Base-by-base conservation (phyloP, 2,113 vertebrate species). In the Chamaetylas fuelleborni region DNA sequence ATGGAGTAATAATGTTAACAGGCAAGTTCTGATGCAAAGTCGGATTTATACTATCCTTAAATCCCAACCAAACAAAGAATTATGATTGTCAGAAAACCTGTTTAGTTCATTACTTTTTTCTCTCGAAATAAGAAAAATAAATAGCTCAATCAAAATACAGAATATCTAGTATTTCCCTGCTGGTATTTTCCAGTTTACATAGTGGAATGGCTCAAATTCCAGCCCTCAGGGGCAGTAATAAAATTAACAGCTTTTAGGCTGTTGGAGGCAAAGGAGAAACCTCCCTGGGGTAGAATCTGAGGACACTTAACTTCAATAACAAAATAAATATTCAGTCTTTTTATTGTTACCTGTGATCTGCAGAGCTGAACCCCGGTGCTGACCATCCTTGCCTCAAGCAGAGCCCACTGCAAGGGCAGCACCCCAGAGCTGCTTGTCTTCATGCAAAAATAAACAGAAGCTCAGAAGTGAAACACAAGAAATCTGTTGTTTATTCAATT, bases 331-430 rank as follows among this genome's bases (percentile, higher is more conserved):
- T 34, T 57, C 43, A 51, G n/a, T 51, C 11, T 42, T 57, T 47
- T 26, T 36, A 47, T 50, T 70, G 20, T 43, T 66, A 66, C 26
- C 10, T 70, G 43, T 47, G 51, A 42, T n/a, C 28, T 85, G 42
- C 36, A 85, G 8, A 74, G 5, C 17, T 53, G 79, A 61, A 19
- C 29, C 14, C 0, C 0, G 4, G 2, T 51, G 33, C 31, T 24
- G 33, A 61, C 14, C n/a, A 74, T 28, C 31, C 34, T 48, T 53
- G 45, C 51, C 54, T 86, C 23, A 36, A 77, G 54, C 45, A 64
- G 34, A 33, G 31, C 15, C 31, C 31, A 24, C 34, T 62, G 66
- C 56, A 45, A 19, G 14, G 17, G 47, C 40, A 92, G 54, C n/a
- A 70, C 9, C 13, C 8, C 29, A n/a, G n/a, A 73, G 22, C 23